Conservation (phyloP, 92 coral and sea anemone genomes). For the Phenganax marumi region DNA sequence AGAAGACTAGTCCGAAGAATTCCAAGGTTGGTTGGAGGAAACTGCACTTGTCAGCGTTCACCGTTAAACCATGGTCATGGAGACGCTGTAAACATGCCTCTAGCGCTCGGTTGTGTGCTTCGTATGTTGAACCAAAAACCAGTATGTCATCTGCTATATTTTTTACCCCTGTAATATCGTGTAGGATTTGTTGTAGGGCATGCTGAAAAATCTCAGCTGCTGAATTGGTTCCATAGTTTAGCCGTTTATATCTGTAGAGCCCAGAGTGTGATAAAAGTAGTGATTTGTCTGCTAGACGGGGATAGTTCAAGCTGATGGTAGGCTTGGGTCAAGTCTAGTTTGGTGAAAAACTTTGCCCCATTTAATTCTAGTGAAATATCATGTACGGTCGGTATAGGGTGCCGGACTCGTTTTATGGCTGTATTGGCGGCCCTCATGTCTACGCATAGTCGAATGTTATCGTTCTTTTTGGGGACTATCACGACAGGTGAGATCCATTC, state of each 20-base stretch:
- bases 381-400: conserved; percentile 60
- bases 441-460: conserved; percentile 58
- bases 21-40: background rate
- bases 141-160: conserved; percentile 41
- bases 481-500: conserved; percentile 68
- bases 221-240: conserved; percentile 26
- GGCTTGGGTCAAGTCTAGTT: conserved; percentile 16
- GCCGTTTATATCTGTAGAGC: conserved; percentile 32
- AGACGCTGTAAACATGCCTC: conserved; percentile 1
- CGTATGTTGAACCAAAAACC: background rate
- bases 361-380: conserved; percentile 46
- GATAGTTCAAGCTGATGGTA: conserved; percentile 6
- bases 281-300: conserved; percentile 32
- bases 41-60: too few species aligned
- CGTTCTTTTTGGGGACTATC: conserved; percentile 50
- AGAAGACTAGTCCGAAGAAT: background rate
- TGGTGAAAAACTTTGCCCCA: background rate
- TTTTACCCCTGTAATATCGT: conserved; percentile 19
- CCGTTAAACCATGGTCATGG: background rate
- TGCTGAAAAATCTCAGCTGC: conserved; percentile 46
- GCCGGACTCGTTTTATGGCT: conserved; percentile 50
- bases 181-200: conserved; percentile 18
- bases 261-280: conserved; percentile 48
- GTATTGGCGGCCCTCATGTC: conserved; percentile 48
- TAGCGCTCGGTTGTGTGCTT: conserved; percentile 2